Conservation (phyloP, 2,113 vertebrate species). For the Grus americana region DNA sequence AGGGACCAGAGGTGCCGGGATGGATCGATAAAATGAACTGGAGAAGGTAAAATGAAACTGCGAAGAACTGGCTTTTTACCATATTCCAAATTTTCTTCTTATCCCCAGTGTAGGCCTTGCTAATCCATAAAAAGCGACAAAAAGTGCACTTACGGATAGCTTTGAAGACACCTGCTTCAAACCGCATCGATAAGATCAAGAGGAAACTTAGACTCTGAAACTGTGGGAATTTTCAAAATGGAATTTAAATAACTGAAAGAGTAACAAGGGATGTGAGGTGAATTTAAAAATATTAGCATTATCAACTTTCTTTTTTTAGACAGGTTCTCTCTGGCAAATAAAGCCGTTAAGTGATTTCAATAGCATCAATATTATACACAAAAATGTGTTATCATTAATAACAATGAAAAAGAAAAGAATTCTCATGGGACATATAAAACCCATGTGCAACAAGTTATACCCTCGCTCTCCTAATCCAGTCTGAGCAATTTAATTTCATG, state of each 20-base stretch:
- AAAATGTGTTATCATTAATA: conserved; percentile 40
- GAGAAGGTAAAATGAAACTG: background rate
- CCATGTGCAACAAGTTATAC: conserved; percentile 5
- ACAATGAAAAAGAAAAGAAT: conserved; percentile 38
- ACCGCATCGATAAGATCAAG: background rate
- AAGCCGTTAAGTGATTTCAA: conserved; percentile 26
- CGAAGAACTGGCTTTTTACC: background rate
- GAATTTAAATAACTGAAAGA: conserved; percentile 28
- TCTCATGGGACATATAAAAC: background rate
- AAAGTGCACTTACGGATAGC: background rate
- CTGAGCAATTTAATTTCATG: conserved; percentile 18
- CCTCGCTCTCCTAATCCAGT: conserved; percentile 8
- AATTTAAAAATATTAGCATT: conserved; percentile 47
- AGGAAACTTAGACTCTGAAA: conserved; percentile 15
- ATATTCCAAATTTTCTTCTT: background rate
- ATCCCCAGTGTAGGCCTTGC: background rate
- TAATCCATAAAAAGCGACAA: background rate
- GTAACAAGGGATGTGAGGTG: conserved; percentile 30
- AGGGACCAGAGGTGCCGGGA: fast-evolving
- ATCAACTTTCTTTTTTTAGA: conserved; percentile 13
- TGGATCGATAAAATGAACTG: background rate
- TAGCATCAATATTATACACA: conserved; percentile 45
- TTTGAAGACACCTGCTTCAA: background rate
- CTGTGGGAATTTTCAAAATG: conserved; percentile 9
- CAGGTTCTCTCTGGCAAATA: conserved; percentile 47